Evolutionary conservation across 30 jellyfish, hydroid and myxozoan species (phyloP), one percentile per base, ranked within the genome.

Genomic region (Chrysaora quinquecirrha): DNA sequence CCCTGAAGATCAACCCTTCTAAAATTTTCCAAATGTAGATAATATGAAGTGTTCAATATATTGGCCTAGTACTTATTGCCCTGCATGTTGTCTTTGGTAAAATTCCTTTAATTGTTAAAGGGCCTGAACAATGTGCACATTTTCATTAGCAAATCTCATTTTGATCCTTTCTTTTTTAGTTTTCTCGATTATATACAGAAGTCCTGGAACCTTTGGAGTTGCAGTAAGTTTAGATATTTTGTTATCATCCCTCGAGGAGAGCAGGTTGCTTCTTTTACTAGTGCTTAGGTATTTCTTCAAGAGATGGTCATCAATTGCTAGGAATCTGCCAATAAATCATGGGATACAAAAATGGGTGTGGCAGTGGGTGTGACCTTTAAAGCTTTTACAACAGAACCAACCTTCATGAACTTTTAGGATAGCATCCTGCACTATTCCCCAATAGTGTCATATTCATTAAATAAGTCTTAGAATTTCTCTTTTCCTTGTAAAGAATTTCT

Each of bases 141-240:
- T n/a, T n/a, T n/a, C n/a, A n/a, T n/a, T n/a, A n/a, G n/a, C n/a
- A n/a, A n/a, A n/a, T n/a, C n/a, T n/a, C n/a, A n/a, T n/a, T n/a
- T n/a, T n/a, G n/a, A n/a, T n/a, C n/a, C n/a, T n/a, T 14, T 50
- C 34, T 32, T 34, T 68, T 81, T 21, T 43, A 81, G 91, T 81
- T 71, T 74, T 81, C 1, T 81, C 91, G 4, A 67, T 81, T 16
- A 70, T 81, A 16, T 69, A 48, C 25, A 1, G 34, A 68, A 70
- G 84, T 48, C 91, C 91, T 0, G 91, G 91, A 54, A 81, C 91
- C 3, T 81, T 81, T 81, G 91, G 91, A 29, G 61, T 81, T 66
- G 91, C 91, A 3, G 91, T 81, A 81, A 67, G 91, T 81, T 48
- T 3, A 6, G 19, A 10, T 52, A 20, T 9, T 20, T 52, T 3